Evolutionary conservation across 2,113 vertebrate species (phyloP), one percentile per base, ranked within the genome.

Genomic region (Actenoides lindsayi): DNA sequence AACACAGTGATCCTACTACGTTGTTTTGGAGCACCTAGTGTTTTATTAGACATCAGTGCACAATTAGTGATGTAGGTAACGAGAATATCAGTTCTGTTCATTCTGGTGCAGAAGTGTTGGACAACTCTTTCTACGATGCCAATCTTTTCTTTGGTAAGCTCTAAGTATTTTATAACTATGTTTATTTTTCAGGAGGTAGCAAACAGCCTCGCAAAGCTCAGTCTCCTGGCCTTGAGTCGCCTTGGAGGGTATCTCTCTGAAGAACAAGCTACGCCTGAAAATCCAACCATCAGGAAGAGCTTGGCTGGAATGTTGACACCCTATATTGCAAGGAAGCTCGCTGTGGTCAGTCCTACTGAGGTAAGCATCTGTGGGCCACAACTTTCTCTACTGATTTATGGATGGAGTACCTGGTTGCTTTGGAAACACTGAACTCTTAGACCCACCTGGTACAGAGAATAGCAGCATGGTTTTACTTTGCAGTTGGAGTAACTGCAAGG

Each of bases 281-380:
- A 99, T 87, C 99, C 99, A 65, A 94, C 98, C 0, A 98, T 99
- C 87, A 98, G 98, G 74, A 99, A 99, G 97, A 99, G 99, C 97
- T 98, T 99, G 91, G 98, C 99, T 6, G 99, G 99, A 93, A 99
- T 99, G 99, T 92, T 99, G 69, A 99, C 99, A 2, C 99, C 99
- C 4, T 99, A 99, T 85, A 98, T 99, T 91, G 98, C 99, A 68
- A 98, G 98, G 78, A 99, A 99, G 89, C 98, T 99, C 10, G 98
- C 99, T 70, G 97, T 98, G 16, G 96, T 97, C 79, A 92, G 97
- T 84, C 98, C 99, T 50, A 97, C 98, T 60, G 99, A 99, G 99
- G 99, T 99, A 96, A 41, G 57, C 6, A 46, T 39, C 65, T 71
- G 41, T 67, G 77, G 53, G 56, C 20, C 70, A 79, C 39, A 89